Percentiles rank a stretch among this genome's conserved stretches.
Conservation (phyloP, 2,888 invertebrate species). For the Microctonus hyperodae region DNA sequence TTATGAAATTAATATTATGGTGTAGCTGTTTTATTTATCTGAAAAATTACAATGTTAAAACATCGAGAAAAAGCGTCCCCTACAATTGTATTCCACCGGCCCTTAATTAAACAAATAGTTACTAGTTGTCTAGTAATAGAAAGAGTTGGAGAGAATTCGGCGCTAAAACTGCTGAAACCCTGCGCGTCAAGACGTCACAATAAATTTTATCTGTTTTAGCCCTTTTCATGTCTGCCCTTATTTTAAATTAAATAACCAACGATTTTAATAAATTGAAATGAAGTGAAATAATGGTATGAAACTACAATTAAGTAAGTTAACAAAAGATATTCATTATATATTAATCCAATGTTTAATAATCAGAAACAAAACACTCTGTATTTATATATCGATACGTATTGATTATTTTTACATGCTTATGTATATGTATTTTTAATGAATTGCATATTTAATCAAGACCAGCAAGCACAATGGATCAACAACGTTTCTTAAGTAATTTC, state of each 20-base stretch:
- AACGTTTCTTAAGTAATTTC: not conserved
- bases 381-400: conserved; percentile 25
- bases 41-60: too few species aligned
- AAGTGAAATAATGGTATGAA: not conserved
- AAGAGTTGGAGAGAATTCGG: conserved; percentile 17
- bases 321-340: not conserved
- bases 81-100: too few species aligned
- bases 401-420: conserved; percentile 19
- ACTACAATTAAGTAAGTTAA: not conserved
- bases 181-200: conserved; percentile 24
- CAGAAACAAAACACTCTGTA: not conserved
- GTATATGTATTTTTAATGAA: not conserved
- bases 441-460: not conserved
- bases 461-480: not conserved
- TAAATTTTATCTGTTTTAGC: not conserved
- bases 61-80: too few species aligned
- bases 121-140: too few species aligned
- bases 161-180: conserved; percentile 13
- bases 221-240: not conserved
- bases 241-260: not conserved
- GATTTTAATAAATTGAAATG: not conserved
- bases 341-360: not conserved
- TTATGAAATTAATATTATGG: too few species aligned
- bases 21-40: too few species aligned
- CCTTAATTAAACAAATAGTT: too few species aligned